phyloP scores from a whole-genome alignment of 2,113 vertebrate genomes.

The rat (Rattus norvegicus) region GRCr8 NC_086026.1:127879001-127879500 shows the following conservation, averaged over 20 bases:
- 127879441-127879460: background rate
- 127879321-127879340: background rate
- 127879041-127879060: conserved; percentile 95
- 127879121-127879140: conserved; percentile 13
- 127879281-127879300: background rate
- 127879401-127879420: background rate
- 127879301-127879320: background rate
- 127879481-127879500: background rate
- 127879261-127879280: background rate
- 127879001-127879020: conserved; percentile 88
- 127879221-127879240: background rate
- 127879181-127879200: background rate
- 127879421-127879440: too few relatives aligned
- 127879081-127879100: conserved; percentile 85
- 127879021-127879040: conserved; percentile 96
- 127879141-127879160: background rate
- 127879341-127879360: background rate
- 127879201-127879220: background rate
- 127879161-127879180: background rate
- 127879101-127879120: background rate
- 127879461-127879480: background rate
- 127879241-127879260: background rate
- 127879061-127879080: conserved; percentile 96
- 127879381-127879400: conserved; percentile 1
- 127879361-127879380: background rate